phyloP scores from a whole-genome alignment of 2,113 vertebrate genomes.

The Tonatia bakeri region DNA sequence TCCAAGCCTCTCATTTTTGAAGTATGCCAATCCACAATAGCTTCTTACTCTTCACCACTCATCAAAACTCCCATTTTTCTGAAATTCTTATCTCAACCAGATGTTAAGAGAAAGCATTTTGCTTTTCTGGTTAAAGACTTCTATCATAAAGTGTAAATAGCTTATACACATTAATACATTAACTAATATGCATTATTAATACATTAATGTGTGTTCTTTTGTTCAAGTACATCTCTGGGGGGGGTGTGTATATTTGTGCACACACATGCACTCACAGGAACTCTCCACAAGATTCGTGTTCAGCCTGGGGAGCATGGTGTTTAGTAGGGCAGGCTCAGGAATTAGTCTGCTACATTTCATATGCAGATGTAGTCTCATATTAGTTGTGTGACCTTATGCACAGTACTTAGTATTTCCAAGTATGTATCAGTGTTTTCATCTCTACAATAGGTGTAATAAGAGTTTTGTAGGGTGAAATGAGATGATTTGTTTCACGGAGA shows the following conservation, averaged over 20 bases:
- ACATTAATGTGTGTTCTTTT: not conserved
- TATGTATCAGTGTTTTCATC: not conserved
- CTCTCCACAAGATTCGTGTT: not conserved
- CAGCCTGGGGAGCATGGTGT: not conserved
- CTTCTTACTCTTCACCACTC: not conserved
- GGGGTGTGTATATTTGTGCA: not conserved
- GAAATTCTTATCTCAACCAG: not conserved
- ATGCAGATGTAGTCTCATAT: not conserved
- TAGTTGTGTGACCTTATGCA: not conserved
- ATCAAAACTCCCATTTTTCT: not conserved
- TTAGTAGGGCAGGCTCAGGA: not conserved
- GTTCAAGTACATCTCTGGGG: not conserved
- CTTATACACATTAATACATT: not conserved
- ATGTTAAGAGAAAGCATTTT: constrained; percentile 13
- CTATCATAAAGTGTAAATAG: not conserved
- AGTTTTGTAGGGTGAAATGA: not conserved
- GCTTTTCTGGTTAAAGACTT: not conserved
- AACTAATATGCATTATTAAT: not conserved
- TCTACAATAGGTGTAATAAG: not conserved
- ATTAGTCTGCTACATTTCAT: not conserved
- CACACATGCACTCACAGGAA: not conserved
- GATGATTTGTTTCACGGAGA: not conserved
- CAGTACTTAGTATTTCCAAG: not conserved
- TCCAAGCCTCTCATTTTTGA: not conserved
- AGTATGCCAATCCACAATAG: not conserved